These are phyloP conservation scores for Eristalinus aeneus DNA, from an alignment of 2,888 invertebrate genomes.

Conservation along the genomic window DNA sequence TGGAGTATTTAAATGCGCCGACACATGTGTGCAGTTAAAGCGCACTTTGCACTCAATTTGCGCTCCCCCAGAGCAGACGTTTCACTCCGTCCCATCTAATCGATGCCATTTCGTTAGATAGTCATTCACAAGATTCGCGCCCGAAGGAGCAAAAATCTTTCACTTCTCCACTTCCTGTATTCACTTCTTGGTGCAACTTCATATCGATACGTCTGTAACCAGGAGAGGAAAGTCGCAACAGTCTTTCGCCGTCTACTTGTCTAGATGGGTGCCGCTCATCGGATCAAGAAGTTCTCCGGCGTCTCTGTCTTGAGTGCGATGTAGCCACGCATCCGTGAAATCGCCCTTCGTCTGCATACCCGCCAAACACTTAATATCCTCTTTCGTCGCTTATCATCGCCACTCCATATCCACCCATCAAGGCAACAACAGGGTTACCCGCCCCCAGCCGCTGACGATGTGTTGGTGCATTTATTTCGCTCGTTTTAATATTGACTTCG, in stretches of 20 bases:
- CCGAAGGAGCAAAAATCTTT: neutral
- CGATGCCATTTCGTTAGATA: neutral
- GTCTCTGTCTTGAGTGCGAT: neutral
- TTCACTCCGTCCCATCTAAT: neutral
- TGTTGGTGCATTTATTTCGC: conserved; percentile 19
- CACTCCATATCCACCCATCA: neutral
- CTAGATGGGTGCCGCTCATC: conserved; percentile 6
- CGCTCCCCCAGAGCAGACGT: neutral
- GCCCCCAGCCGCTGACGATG: neutral
- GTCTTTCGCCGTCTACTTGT: conserved; percentile 15
- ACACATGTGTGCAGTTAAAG: neutral
- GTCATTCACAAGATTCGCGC: neutral
- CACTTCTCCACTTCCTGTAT: neutral
- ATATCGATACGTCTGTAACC: neutral
- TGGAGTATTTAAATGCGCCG: neutral
- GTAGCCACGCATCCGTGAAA: conserved; percentile 19
- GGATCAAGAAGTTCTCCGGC: conserved; percentile 1
- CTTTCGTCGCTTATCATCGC: conserved; percentile 12
- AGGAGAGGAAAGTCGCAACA: neutral
- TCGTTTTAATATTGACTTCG: conserved; percentile 30
- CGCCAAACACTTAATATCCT: conserved; percentile 21
- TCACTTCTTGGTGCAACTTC: neutral
- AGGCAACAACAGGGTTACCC: neutral
- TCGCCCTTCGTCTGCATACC: neutral
- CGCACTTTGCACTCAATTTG: neutral